These are phyloP conservation scores for Cosmia trapezina DNA, from an alignment of 2,888 invertebrate species.

Conservation along the genomic window DNA sequence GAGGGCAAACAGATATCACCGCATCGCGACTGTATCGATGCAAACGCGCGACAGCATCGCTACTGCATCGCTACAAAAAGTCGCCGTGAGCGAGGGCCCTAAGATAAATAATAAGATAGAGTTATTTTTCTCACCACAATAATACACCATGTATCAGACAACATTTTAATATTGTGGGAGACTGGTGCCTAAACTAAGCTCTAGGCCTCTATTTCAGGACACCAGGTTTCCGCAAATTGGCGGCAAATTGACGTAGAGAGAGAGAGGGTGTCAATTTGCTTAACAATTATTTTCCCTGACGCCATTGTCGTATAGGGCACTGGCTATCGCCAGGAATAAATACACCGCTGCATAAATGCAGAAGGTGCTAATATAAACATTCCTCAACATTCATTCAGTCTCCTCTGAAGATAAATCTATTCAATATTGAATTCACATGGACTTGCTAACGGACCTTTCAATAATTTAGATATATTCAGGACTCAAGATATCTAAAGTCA, in stretches of 20 bases:
- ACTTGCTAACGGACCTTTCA: conserved; percentile 4
- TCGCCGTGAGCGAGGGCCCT: too few species aligned
- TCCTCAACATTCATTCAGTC: not conserved
- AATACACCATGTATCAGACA: too few species aligned
- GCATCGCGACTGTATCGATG: too few species aligned
- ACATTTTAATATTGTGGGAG: too few species aligned
- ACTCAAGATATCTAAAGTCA: not conserved
- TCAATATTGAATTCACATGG: conserved; percentile 7
- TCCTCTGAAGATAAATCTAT: not conserved
- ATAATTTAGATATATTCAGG: not conserved
- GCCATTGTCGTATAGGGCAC: not conserved
- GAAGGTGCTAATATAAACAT: not conserved
- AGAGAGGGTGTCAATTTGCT: not conserved
- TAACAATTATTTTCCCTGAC: not conserved
- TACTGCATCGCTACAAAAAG: too few species aligned
- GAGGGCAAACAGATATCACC: too few species aligned
- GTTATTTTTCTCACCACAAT: too few species aligned
- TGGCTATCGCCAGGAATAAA: not conserved
- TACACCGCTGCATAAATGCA: not conserved
- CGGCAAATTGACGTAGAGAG: not conserved
- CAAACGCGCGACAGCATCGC: too few species aligned
- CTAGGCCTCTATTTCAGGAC: too few species aligned
- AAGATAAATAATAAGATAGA: too few species aligned
- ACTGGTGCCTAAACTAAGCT: too few species aligned
- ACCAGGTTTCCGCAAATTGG: too few species aligned